Base-by-base conservation (phyloP, 2,888 invertebrate genomes). In the Andrena bicolor region DNA sequence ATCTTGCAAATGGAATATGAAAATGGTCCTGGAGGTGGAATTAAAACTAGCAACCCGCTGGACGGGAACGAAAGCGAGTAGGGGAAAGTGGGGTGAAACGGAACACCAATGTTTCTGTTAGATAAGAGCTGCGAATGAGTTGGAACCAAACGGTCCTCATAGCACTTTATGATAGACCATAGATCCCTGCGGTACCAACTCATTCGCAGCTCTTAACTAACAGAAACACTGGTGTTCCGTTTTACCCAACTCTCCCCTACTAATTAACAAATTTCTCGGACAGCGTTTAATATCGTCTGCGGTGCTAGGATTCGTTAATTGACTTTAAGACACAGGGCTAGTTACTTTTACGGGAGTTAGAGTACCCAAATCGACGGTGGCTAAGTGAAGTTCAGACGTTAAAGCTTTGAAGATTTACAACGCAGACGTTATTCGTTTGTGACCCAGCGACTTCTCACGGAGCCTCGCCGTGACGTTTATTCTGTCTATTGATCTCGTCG, bases 221-320 rank as follows among this genome's bases (percentile, higher is more conserved):
- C n/a, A n/a, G n/a, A n/a, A n/a, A n/a, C n/a, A n/a, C n/a, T n/a
- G n/a, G n/a, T n/a, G n/a, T n/a, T n/a, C n/a, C n/a, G n/a, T n/a
- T n/a, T n/a, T n/a, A n/a, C n/a, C n/a, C n/a, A n/a, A n/a, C n/a
- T n/a, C n/a, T n/a, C n/a, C n/a, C n/a, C n/a, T n/a, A n/a, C 3
- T 16, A 48, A 16, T 49, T 30, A 7, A 13, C 16, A 28, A 3
- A 28, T 16, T 49, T 3, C 10, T n/a, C 4, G 30, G 74, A 68
- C 69, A 74, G 69, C 16, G 56, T 69, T 74, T 69, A 74, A 69
- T 74, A 69, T 58, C 48, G 41, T 68, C 53, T 66, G 28, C 53
- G n/a, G 7, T 53, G 13, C 20, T 58, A 13, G 26, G 26, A 30
- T 32, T 20, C 8, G 16, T 16, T 16, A 41, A 41, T 41, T 41